Conservation (phyloP, 35 echinoderm and acorn worm species). For the Ptychodera flava region DNA sequence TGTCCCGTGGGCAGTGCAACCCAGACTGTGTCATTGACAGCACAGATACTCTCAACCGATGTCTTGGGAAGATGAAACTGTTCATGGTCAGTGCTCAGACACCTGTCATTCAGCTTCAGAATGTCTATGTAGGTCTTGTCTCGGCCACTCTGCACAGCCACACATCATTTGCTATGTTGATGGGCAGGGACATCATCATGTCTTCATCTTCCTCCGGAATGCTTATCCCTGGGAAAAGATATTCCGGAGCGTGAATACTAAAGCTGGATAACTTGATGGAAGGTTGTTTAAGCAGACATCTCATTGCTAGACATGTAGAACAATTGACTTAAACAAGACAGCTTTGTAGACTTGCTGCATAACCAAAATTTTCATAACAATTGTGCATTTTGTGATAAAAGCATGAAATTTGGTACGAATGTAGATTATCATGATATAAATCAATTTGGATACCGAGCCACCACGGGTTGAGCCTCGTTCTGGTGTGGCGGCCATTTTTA, state of each 20-base stretch:
- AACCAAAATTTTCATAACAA: too few species aligned
- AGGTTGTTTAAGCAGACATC: too few species aligned
- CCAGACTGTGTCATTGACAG: slow-evolving; percentile 81
- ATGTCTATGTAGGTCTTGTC: slow-evolving; percentile 45
- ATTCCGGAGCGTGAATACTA: background rate
- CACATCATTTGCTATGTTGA: slow-evolving; percentile 40
- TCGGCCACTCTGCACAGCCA: slow-evolving; percentile 6
- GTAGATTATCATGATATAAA: too few species aligned
- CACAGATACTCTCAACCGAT: slow-evolving; percentile 61
- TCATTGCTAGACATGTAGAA: too few species aligned
- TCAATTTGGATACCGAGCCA: too few species aligned
- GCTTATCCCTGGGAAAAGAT: background rate
- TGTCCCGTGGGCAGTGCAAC: slow-evolving; percentile 52
- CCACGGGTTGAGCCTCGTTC: too few species aligned
- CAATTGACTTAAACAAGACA: too few species aligned
- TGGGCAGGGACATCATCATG: slow-evolving; percentile 10
- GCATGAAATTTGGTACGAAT: too few species aligned
- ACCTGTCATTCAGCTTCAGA: slow-evolving; percentile 52
- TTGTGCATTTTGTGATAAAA: too few species aligned
- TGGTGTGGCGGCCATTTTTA: too few species aligned
- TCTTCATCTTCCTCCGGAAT: slow-evolving; percentile 21
- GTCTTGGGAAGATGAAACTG: slow-evolving; percentile 41
- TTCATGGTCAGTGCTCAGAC: slow-evolving; percentile 44
- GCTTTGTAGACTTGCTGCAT: too few species aligned
- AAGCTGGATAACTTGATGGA: too few species aligned